A percentile compares a stretch with the other conserved stretches of the same genome.
phyloP scores from a whole-genome alignment of 2,888 invertebrate species.

The Melanargia galathea region DNA sequence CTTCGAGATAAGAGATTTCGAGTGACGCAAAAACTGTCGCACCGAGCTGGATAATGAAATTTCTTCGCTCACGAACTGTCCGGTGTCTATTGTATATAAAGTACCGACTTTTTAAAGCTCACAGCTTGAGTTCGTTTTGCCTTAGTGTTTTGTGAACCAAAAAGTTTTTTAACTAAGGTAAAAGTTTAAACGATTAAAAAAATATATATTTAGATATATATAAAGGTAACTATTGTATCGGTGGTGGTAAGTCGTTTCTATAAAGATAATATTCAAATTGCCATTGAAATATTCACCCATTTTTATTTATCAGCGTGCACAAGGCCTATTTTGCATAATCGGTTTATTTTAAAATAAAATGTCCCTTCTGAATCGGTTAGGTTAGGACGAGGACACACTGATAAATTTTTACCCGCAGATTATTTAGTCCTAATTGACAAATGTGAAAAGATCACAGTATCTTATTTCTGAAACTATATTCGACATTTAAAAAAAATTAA shows the following conservation, averaged over 20 bases:
- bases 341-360: constrained; percentile 63
- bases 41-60: constrained; percentile 65
- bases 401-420: not conserved
- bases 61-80: constrained; percentile 43
- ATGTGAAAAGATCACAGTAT: too few relatives aligned
- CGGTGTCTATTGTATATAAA: constrained; percentile 31
- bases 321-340: constrained; percentile 65
- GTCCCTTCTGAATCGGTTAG: constrained; percentile 50
- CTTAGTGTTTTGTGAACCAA: not conserved
- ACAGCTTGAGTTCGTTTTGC: constrained; percentile 29
- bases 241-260: constrained; percentile 30
- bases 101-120: constrained; percentile 25
- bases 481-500: too few relatives aligned
- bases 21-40: constrained; percentile 64
- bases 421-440: not conserved
- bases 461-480: too few relatives aligned
- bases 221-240: constrained; percentile 9
- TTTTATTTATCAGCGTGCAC: constrained; percentile 53
- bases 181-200: not conserved
- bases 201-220: not conserved
- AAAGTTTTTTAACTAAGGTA: not conserved
- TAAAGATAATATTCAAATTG: constrained; percentile 41
- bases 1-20: constrained; percentile 66
- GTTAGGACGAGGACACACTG: constrained; percentile 21
- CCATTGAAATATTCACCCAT: constrained; percentile 42